Evolutionary conservation across 2,797 vertebrate genomes (phyloP), one percentile per base, ranked within the genome.

Genomic region (Nyctalus aviator): DNA sequence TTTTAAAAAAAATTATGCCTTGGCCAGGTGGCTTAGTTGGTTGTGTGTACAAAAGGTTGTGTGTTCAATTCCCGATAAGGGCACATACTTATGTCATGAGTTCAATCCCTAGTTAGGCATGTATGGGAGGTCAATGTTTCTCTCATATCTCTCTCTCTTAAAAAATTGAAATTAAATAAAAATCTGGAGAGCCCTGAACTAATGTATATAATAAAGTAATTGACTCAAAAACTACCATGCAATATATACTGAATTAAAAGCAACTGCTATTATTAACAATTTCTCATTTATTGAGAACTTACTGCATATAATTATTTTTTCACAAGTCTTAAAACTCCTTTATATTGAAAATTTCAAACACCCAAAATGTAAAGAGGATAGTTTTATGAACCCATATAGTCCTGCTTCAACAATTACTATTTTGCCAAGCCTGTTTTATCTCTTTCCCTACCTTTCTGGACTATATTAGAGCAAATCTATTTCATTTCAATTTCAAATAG

Each of bases 271-370:
- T 87, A 41, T n/a, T 15, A 78, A 59, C 15, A 87, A 64, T 23
- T 91, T 66, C 23, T 37, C 14, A 44, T 64, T 59, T 89, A 57
- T 27, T 81, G 46, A 91, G 32, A 5, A 85, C 35, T 57, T 95
- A 50, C 5, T 83, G 23, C 8, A 41, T 62, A 71, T 0, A 27
- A 9, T 64, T 37, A 32, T 86, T 81, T 83, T 79, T 78, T 57
- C 66, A 71, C 13, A 92, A 30, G 20, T 78, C 27, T 82, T 92
- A 76, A 88, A 90, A 83, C 0, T 27, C 41, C 91, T 21, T 96
- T 62, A 72, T 50, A 75, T 41, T 30, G 27, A 82, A 93, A 92
- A 57, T 83, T 64, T 77, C 72, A 93, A 90, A 91, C 6, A 37
- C 27, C 30, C 27, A 57, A 85, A 77, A 35, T 1, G 4, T 48